Conservation (phyloP, 2,888 invertebrate species). For the Scrobipalpa costella region DNA sequence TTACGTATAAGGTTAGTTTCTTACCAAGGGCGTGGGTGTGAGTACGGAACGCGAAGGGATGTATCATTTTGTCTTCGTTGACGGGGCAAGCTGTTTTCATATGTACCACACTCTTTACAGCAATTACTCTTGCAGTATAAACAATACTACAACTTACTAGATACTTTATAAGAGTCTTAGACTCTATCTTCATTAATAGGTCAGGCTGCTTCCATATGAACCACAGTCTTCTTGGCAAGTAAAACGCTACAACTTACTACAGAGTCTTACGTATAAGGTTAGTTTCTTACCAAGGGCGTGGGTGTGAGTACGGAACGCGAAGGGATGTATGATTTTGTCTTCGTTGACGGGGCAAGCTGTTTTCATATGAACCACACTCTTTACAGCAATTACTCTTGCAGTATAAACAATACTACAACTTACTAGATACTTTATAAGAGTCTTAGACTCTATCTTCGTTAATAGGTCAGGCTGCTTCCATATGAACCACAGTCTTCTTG, state of each 20-base stretch:
- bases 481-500: constrained; percentile 87
- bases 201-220: too few species aligned
- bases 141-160: neutral
- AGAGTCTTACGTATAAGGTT: too few species aligned
- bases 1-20: constrained; percentile 30
- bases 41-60: constrained; percentile 97
- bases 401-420: neutral
- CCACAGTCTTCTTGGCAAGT: too few species aligned
- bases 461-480: constrained; percentile 95
- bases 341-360: constrained; percentile 91
- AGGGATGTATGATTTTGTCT: constrained; percentile 93
- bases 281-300: constrained; percentile 88
- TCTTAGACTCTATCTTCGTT: constrained; percentile 88
- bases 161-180: too few species aligned
- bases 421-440: neutral
- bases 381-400: too few species aligned
- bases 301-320: constrained; percentile 97
- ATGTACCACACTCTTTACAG: constrained; percentile 84
- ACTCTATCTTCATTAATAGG: too few species aligned
- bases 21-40: constrained; percentile 95
- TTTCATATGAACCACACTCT: constrained; percentile 82
- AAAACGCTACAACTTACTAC: too few species aligned
- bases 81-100: constrained; percentile 96
- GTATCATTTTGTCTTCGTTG: constrained; percentile 88
- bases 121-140: constrained; percentile 82